Evolutionary conservation across 2,888 invertebrate species (phyloP).

Genomic region (Eupithecia subfuscata): DNA sequence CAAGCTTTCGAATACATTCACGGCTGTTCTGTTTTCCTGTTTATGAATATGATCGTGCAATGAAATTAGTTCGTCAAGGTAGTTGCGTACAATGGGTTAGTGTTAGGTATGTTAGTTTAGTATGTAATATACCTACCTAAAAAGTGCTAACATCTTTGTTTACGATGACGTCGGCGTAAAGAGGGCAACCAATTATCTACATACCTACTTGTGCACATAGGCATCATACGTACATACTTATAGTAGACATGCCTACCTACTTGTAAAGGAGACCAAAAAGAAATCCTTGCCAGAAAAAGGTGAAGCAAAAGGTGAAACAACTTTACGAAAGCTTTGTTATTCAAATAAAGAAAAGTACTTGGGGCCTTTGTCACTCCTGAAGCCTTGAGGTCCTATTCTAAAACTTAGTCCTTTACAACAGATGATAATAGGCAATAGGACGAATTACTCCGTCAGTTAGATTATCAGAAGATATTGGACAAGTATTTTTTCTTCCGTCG

Average conservation of each 20-base stretch:
- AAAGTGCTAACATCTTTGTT: neutral
- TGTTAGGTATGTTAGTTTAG: neutral
- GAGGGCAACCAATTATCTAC: neutral
- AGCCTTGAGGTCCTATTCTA: neutral
- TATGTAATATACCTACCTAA: neutral
- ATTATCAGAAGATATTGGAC: too few species aligned
- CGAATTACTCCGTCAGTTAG: too few species aligned
- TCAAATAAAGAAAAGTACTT: slow-evolving; percentile 35
- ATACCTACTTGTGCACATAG: neutral
- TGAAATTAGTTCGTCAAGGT: neutral
- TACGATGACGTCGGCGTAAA: slow-evolving; percentile 1
- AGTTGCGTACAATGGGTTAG: neutral
- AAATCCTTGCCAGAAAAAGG: slow-evolving; percentile 34
- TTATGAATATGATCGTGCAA: neutral
- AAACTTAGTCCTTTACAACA: neutral
- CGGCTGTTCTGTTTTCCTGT: neutral
- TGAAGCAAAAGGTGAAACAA: slow-evolving; percentile 27
- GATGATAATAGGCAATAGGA: too few species aligned
- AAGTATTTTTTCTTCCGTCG: too few species aligned
- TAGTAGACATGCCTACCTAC: neutral
- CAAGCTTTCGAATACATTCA: neutral
- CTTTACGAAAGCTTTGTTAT: slow-evolving; percentile 29
- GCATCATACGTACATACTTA: neutral
- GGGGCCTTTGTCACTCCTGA: neutral
- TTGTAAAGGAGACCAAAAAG: slow-evolving; percentile 11